phyloP scores from a whole-genome alignment of 2,113 vertebrate species.

The Cyphomyrus discorhynchus region DNA sequence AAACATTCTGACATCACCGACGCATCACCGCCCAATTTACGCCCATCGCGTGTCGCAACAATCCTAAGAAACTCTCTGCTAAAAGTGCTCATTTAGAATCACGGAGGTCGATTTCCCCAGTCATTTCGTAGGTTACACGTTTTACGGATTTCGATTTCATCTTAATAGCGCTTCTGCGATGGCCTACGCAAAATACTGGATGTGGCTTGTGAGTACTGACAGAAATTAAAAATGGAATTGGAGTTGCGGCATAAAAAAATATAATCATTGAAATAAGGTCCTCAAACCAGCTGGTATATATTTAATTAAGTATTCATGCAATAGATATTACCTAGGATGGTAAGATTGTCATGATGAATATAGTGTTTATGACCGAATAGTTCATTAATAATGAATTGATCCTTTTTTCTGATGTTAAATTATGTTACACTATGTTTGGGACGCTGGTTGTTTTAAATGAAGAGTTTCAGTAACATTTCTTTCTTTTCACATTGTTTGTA shows the following conservation, averaged over 20 bases:
- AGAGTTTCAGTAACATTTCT: not conserved
- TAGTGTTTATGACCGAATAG: not conserved
- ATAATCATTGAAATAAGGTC: not conserved
- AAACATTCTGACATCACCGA: not conserved
- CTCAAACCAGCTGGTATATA: not conserved
- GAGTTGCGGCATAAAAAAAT: not conserved
- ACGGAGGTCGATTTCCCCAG: not conserved
- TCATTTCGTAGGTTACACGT: not conserved
- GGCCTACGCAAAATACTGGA: slow-evolving; percentile 11
- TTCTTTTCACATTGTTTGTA: not conserved
- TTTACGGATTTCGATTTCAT: not conserved
- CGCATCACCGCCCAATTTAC: not conserved
- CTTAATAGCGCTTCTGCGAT: not conserved
- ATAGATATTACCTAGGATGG: not conserved
- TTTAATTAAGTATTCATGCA: not conserved
- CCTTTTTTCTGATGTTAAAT: not conserved
- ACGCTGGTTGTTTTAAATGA: not conserved
- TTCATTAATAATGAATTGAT: not conserved
- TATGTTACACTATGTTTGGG: not conserved
- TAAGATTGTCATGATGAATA: not conserved
- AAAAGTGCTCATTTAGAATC: not conserved
- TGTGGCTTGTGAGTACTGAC: slow-evolving; percentile 8
- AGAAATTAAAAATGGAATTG: not conserved
- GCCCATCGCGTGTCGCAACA: not conserved
- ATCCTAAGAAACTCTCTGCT: not conserved